Evolutionary conservation across 2,888 invertebrate genomes (phyloP).

Genomic region (Cerastoderma edule): DNA sequence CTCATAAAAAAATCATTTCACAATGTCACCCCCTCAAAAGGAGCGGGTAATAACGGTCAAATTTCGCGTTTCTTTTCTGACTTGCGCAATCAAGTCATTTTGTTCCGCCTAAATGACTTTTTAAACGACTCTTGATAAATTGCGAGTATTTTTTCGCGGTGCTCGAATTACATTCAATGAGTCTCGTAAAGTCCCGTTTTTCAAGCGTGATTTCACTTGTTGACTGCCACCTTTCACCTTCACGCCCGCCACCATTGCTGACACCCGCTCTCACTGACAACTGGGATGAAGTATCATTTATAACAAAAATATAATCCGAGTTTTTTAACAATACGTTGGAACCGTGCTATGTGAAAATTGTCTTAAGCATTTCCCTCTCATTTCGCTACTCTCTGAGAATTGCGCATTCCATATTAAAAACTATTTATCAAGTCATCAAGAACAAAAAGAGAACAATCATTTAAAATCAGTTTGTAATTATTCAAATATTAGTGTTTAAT

Average conservation of each 20-base stretch:
- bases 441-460: too few relatives aligned
- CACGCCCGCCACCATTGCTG: conserved; percentile 9
- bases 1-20: conserved; percentile 15
- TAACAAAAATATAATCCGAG: too few relatives aligned
- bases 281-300: too few relatives aligned
- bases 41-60: conserved; percentile 10
- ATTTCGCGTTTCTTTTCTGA: conserved; percentile 21
- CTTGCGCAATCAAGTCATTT: conserved; percentile 13
- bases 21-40: background rate
- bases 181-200: conserved; percentile 13
- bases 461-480: too few relatives aligned
- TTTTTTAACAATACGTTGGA: too few relatives aligned
- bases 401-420: too few relatives aligned
- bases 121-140: conserved; percentile 26
- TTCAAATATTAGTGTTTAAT: too few relatives aligned
- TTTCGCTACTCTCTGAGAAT: too few relatives aligned
- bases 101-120: conserved; percentile 15
- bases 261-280: conserved; percentile 16
- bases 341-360: too few relatives aligned
- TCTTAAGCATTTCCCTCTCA: too few relatives aligned
- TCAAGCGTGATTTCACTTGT: conserved; percentile 23
- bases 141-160: conserved; percentile 23
- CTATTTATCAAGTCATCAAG: too few relatives aligned
- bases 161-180: conserved; percentile 23
- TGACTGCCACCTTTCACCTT: conserved; percentile 20